phyloP scores from a whole-genome alignment of 1,140 invertebrate genomes.

The Caenorhabditis elegans region DNA sequence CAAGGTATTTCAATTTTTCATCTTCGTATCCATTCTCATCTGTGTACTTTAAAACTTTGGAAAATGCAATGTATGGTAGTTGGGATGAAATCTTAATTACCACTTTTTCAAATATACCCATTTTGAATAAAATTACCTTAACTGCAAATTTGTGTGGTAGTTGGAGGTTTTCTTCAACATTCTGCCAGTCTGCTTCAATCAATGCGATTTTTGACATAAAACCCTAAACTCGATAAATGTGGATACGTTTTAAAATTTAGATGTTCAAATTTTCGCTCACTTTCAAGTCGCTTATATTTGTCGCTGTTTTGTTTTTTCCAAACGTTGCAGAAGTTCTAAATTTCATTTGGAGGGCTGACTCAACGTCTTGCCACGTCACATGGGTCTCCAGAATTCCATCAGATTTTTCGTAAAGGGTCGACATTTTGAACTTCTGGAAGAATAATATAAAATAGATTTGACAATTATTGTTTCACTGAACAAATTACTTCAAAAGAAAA shows the following conservation, averaged over 20 bases:
- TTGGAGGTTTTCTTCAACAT: not conserved
- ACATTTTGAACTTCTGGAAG: too few relatives aligned
- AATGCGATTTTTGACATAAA: constrained; percentile 29
- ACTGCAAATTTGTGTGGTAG: not conserved
- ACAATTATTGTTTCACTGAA: too few relatives aligned
- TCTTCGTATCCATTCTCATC: not conserved
- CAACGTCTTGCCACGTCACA: constrained; percentile 19
- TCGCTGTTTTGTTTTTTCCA: constrained; percentile 11
- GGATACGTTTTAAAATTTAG: not conserved
- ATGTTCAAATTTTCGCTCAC: not conserved
- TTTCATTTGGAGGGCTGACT: not conserved
- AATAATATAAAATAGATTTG: too few relatives aligned
- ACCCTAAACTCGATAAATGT: too few relatives aligned
- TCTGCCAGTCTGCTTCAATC: not conserved
- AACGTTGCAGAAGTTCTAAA: not conserved
- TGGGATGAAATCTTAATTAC: constrained; percentile 14
- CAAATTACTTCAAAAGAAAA: too few relatives aligned
- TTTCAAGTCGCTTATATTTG: not conserved
- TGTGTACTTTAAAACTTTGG: not conserved
- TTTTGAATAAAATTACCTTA: not conserved
- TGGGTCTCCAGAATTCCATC: constrained; percentile 29
- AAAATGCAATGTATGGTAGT: not conserved
- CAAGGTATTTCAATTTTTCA: not conserved
- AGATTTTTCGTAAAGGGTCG: not conserved
- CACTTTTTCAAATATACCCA: not conserved